These are phyloP conservation scores for Cephus cinctus DNA, from an alignment of 1,140 invertebrate species.

Conservation along the genomic window DNA sequence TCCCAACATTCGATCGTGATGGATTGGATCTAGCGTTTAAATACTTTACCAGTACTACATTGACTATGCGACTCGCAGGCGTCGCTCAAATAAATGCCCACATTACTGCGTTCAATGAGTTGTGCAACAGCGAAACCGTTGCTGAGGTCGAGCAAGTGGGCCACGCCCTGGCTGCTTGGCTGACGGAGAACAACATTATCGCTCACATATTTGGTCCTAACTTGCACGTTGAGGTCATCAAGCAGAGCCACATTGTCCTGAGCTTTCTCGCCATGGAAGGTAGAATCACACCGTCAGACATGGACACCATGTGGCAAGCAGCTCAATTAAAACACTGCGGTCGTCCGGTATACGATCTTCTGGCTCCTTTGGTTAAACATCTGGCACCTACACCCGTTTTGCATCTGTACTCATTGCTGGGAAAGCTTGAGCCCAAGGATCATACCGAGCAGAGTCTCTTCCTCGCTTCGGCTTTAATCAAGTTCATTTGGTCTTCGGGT, in stretches of 20 bases:
- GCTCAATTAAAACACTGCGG: slow-evolving; percentile 93
- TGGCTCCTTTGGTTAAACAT: slow-evolving; percentile 88
- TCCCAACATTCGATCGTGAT: slow-evolving; percentile 81
- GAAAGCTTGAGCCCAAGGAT: slow-evolving; percentile 82
- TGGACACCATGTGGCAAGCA: slow-evolving; percentile 91
- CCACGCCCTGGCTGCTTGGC: slow-evolving; percentile 81
- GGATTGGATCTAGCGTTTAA: slow-evolving; percentile 90
- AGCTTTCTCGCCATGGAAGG: slow-evolving; percentile 91
- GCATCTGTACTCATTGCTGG: slow-evolving; percentile 82
- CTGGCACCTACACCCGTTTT: slow-evolving; percentile 82
- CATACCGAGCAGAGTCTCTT: slow-evolving; percentile 92
- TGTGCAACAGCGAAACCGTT: slow-evolving; percentile 82
- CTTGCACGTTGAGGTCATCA: slow-evolving; percentile 92
- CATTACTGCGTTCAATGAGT: slow-evolving; percentile 86
- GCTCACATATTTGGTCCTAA: slow-evolving; percentile 95
- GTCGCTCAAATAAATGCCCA: slow-evolving; percentile 94
- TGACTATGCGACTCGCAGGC: slow-evolving; percentile 88
- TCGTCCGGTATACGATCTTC: slow-evolving; percentile 87
- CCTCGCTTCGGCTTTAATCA: slow-evolving; percentile 83
- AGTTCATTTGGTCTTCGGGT: slow-evolving; percentile 84
- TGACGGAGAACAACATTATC: slow-evolving; percentile 88
- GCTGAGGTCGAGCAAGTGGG: slow-evolving; percentile 82
- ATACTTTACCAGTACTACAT: slow-evolving; percentile 89
- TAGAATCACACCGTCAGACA: slow-evolving; percentile 85
- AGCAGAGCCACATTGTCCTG: slow-evolving; percentile 90